These are phyloP conservation scores for Florisuga fusca DNA, from an alignment of 2,797 vertebrate species.

Conservation along the genomic window DNA sequence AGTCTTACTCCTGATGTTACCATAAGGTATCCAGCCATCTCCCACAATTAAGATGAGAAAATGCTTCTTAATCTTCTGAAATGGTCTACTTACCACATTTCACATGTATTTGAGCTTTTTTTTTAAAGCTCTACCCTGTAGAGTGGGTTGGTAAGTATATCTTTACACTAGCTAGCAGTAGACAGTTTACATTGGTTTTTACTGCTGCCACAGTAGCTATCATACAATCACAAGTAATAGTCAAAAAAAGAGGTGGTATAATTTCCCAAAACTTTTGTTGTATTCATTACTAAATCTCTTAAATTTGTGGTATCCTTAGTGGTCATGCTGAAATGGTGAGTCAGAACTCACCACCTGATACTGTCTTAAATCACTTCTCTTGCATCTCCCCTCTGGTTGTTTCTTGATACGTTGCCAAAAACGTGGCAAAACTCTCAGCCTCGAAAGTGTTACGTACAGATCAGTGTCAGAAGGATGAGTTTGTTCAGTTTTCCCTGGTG, in stretches of 20 bases:
- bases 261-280: neutral
- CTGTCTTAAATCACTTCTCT: neutral
- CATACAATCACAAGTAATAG: neutral
- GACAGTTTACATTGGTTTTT: neutral
- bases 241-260: neutral
- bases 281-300: neutral
- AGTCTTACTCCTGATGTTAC: conserved; percentile 26
- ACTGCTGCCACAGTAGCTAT: neutral
- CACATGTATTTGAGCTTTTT: conserved; percentile 14
- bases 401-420: neutral
- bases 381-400: neutral
- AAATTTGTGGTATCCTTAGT: accelerated
- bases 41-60: conserved; percentile 23
- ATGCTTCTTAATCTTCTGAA: conserved; percentile 5
- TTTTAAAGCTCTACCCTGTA: neutral
- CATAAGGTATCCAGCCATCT: neutral
- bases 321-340: neutral
- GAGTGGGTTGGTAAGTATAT: conserved; percentile 58
- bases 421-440: neutral
- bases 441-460: neutral
- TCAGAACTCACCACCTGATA: neutral
- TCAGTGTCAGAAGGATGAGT: neutral
- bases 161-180: neutral
- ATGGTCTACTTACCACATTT: neutral
- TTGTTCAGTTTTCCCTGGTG: neutral